Conservation (phyloP, 2,113 vertebrate species). For the Pristiophorus japonicus region DNA sequence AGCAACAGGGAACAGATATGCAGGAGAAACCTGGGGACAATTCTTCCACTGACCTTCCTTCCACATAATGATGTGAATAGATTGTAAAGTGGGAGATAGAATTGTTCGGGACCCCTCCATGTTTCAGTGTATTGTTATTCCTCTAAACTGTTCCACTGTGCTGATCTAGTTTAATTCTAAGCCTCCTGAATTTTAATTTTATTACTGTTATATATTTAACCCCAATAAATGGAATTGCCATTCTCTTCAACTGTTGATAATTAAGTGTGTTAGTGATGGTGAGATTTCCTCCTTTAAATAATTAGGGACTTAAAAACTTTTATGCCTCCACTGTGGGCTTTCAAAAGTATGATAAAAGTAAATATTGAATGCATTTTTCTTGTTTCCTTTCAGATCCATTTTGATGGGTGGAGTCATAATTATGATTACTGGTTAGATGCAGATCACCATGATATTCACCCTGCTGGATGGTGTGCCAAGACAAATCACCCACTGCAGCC, state of each 20-base stretch:
- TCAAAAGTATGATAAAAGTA: not conserved
- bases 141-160: not conserved
- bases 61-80: not conserved
- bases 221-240: too few relatives aligned
- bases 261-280: not conserved
- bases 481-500: conserved; percentile 59
- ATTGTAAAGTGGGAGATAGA: not conserved
- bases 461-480: conserved; percentile 57
- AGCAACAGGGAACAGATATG: not conserved
- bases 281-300: not conserved
- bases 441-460: conserved; percentile 59
- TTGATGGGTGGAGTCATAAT: conserved; percentile 62
- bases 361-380: not conserved
- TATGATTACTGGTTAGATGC: conserved; percentile 64
- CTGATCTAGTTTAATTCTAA: not conserved
- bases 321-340: not conserved
- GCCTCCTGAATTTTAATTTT: not conserved
- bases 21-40: not conserved
- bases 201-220: too few relatives aligned
- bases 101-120: not conserved
- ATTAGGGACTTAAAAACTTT: not conserved
- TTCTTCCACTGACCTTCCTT: not conserved
- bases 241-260: not conserved
- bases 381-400: conserved; percentile 52
- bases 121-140: not conserved